Conservation (phyloP, 2,888 invertebrate genomes). For the Allophyes oxyacanthae region DNA sequence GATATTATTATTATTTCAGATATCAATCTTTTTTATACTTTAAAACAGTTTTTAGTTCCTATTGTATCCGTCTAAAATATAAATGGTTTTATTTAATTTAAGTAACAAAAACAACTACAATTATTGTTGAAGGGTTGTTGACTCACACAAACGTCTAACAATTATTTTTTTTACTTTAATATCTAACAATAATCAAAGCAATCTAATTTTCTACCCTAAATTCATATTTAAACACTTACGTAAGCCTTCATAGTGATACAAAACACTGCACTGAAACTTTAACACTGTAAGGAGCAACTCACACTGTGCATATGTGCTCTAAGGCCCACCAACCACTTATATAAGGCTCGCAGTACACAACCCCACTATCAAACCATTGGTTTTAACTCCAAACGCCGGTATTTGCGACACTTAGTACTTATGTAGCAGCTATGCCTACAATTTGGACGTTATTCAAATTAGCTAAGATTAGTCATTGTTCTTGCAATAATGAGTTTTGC, state of each 20-base stretch:
- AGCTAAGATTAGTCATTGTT: slow-evolving; percentile 27
- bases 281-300: slow-evolving; percentile 53
- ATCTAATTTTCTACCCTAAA: slow-evolving; percentile 5
- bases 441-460: slow-evolving; percentile 48
- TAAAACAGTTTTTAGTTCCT: too few species aligned
- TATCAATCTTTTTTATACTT: too few species aligned
- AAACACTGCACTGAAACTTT: slow-evolving; percentile 66
- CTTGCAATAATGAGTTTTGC: slow-evolving; percentile 19
- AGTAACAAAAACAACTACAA: too few species aligned
- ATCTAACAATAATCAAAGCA: too few species aligned
- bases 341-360: slow-evolving; percentile 68
- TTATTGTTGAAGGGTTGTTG: too few species aligned
- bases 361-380: slow-evolving; percentile 70
- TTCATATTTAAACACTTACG: slow-evolving; percentile 70
- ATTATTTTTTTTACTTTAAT: too few species aligned
- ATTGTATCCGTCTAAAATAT: too few species aligned
- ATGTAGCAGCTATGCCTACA: slow-evolving; percentile 49
- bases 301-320: slow-evolving; percentile 73
- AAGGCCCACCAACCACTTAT: slow-evolving; percentile 65
- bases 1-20: too few species aligned
- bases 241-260: slow-evolving; percentile 74
- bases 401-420: slow-evolving; percentile 59
- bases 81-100: too few species aligned
- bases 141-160: too few species aligned
- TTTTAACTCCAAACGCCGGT: slow-evolving; percentile 48